Percentiles rank a stretch among this genome's conserved stretches.
These are phyloP conservation scores for Diloba caeruleocephala DNA, from an alignment of 2,888 invertebrate genomes.

Conservation along the genomic window DNA sequence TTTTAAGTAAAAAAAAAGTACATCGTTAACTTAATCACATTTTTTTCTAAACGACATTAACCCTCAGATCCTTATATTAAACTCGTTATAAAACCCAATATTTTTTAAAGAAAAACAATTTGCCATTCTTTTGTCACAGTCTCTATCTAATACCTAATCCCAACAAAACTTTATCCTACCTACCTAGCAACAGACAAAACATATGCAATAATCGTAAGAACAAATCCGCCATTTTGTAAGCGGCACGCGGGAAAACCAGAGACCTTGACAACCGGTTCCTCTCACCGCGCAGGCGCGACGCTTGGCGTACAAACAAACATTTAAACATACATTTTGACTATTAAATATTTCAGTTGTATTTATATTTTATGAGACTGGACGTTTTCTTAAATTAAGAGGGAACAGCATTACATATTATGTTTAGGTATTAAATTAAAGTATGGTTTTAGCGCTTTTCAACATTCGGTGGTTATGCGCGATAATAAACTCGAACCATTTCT, in stretches of 20 bases:
- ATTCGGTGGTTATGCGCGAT: no score
- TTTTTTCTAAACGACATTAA: neutral
- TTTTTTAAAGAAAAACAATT: neutral
- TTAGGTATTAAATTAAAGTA: slow-evolving; percentile 26
- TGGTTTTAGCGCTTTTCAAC: neutral
- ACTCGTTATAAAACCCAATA: neutral
- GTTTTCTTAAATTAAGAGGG: slow-evolving; percentile 26
- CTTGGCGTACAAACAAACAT: slow-evolving; percentile 41
- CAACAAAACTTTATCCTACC: slow-evolving; percentile 36
- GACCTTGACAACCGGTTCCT: slow-evolving; percentile 85
- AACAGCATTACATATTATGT: slow-evolving; percentile 22
- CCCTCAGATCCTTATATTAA: neutral
- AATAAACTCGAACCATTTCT: no score
- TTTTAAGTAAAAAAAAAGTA: neutral
- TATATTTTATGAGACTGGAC: slow-evolving; percentile 16
- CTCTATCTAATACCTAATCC: slow-evolving; percentile 10
- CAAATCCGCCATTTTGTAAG: slow-evolving; percentile 71
- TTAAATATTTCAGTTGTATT: slow-evolving; percentile 43
- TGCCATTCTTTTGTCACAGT: slow-evolving; percentile 17
- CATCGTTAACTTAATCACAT: neutral
- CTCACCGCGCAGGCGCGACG: slow-evolving; percentile 64
- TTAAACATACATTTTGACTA: slow-evolving; percentile 44
- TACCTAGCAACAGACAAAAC: slow-evolving; percentile 60
- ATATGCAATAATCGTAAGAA: slow-evolving; percentile 57
- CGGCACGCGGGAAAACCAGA: slow-evolving; percentile 78